These are phyloP conservation scores for Fragum whitleyi DNA, from an alignment of 2,888 invertebrate species.

Conservation along the genomic window DNA sequence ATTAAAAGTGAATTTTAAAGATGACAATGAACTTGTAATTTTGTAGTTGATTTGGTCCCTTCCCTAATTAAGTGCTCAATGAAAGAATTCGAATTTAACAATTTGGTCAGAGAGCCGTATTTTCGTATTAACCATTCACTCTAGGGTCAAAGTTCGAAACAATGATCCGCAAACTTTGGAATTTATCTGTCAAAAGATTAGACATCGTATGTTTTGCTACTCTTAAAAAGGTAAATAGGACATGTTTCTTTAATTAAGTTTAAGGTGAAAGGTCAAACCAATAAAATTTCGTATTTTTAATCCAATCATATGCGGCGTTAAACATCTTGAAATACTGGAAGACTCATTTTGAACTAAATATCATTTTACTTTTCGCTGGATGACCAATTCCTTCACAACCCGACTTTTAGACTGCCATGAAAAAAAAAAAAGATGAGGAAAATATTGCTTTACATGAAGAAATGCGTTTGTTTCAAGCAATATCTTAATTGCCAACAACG, in stretches of 20 bases:
- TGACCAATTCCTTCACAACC: no score
- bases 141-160: constrained; percentile 1
- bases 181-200: constrained; percentile 12
- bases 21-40: constrained; percentile 31
- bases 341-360: not conserved
- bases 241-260: not conserved
- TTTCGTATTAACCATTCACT: constrained; percentile 4
- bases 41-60: constrained; percentile 21
- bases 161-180: not conserved
- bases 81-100: constrained; percentile 5
- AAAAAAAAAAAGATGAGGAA: no score
- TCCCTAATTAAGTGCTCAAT: constrained; percentile 19
- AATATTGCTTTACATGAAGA: no score
- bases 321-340: not conserved
- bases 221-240: constrained; percentile 10
- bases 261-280: constrained; percentile 15
- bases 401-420: no score
- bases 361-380: no score
- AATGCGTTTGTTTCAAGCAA: no score
- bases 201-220: constrained; percentile 6
- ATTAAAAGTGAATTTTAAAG: constrained; percentile 46
- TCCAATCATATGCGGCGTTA: not conserved
- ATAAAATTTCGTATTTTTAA: constrained; percentile 13
- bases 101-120: constrained; percentile 1
- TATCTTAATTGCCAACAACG: no score